Percentiles rank a stretch among this genome's conserved stretches.
Conservation (phyloP, 1,140 invertebrate genomes). For the Dreissena rostriformis region DNA sequence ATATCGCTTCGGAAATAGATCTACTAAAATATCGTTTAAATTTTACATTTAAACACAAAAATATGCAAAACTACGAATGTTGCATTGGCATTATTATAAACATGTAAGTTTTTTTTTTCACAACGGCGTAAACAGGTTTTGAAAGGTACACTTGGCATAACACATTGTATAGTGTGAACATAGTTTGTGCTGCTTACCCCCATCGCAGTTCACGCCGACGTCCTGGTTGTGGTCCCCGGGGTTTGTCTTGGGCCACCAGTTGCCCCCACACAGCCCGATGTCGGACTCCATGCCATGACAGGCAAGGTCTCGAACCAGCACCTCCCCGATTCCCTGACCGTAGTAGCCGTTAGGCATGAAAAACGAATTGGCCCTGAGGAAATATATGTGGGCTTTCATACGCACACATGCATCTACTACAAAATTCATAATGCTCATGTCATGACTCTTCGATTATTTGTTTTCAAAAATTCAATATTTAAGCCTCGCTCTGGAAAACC, state of each 20-base stretch:
- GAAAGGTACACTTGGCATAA: neutral
- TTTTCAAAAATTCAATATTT: too few relatives aligned
- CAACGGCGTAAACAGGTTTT: neutral
- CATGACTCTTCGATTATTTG: too few relatives aligned
- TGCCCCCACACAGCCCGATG: conserved; percentile 15
- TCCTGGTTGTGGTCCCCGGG: conserved; percentile 9
- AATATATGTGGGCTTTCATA: too few relatives aligned
- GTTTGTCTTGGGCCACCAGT: conserved; percentile 18
- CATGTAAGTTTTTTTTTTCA: neutral
- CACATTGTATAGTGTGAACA: neutral
- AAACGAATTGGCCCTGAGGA: conserved; percentile 6
- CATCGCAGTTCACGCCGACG: conserved; percentile 41
- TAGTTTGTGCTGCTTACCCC: neutral
- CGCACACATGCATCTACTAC: too few relatives aligned
- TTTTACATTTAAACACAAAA: neutral
- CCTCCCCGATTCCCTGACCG: conserved; percentile 29
- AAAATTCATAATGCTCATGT: too few relatives aligned
- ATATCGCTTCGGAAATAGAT: too few relatives aligned
- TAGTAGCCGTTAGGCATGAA: conserved; percentile 14
- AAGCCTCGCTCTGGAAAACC: too few relatives aligned
- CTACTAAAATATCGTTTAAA: neutral
- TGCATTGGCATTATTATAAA: neutral
- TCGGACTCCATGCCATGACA: conserved; percentile 29
- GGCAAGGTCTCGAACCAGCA: neutral
- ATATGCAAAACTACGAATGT: neutral